These are phyloP conservation scores for Lacerta agilis DNA, from an alignment of 2,797 vertebrate species.

Conservation along the genomic window DNA sequence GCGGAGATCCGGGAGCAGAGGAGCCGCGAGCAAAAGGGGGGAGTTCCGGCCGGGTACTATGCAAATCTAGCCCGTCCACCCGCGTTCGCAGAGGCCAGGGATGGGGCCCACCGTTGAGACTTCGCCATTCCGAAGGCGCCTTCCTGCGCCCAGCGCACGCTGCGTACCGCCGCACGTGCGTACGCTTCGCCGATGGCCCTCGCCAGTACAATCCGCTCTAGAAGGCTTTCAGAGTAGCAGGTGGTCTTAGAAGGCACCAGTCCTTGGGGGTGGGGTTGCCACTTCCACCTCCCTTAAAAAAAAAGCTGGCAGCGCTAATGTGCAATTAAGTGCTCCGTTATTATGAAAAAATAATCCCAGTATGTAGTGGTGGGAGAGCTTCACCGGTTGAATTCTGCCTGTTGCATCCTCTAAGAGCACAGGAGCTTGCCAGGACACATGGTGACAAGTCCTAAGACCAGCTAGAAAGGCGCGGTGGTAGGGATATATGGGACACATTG, in stretches of 20 bases:
- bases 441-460: background rate
- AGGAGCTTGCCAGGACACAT: background rate
- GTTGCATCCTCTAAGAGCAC: background rate
- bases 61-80: background rate
- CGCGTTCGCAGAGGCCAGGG: fast-evolving
- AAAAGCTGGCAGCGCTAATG: background rate
- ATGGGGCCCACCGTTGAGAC: fast-evolving
- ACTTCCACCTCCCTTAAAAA: no score
- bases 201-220: no score
- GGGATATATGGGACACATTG: no score
- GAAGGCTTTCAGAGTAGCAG: background rate
- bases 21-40: fast-evolving
- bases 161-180: background rate
- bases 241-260: background rate
- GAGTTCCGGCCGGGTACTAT: no score
- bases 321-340: background rate
- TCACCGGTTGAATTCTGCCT: background rate
- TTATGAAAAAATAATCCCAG: background rate
- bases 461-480: background rate
- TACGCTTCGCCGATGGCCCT: background rate
- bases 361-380: background rate
- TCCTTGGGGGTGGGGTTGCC: background rate
- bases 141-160: background rate
- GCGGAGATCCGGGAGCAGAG: background rate
- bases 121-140: background rate